Percentiles rank a stretch among this genome's conserved stretches.
Conservation (phyloP, 2,113 vertebrate species). For the Lynx canadensis region DNA sequence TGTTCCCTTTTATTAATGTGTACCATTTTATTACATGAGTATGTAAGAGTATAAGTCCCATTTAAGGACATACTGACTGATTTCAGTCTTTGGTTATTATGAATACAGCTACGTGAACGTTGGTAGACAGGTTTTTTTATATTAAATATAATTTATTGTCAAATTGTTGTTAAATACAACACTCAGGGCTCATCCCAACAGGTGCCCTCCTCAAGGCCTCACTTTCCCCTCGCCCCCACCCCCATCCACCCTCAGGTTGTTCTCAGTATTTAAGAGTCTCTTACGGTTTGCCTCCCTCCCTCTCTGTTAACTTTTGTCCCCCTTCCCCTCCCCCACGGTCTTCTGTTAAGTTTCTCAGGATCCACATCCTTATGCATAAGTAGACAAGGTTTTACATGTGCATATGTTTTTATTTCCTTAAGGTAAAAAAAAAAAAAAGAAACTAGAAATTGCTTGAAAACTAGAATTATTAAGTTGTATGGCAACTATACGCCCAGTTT, state of each 20-base stretch:
- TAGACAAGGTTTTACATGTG: neutral
- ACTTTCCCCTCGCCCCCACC: no score
- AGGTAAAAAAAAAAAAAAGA: neutral
- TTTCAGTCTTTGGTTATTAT: neutral
- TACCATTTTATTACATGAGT: neutral
- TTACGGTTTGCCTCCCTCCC: no score
- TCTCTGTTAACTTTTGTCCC: no score
- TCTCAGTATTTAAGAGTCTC: no score
- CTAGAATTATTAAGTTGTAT: neutral
- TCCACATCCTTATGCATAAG: no score
- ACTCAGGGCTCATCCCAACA: no score
- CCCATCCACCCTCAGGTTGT: no score
- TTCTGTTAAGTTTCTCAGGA: no score
- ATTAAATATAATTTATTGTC: no score
- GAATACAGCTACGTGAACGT: neutral
- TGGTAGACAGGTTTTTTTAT: neutral
- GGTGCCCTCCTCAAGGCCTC: no score
- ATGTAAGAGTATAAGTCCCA: neutral
- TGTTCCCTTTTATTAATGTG: neutral
- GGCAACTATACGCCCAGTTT: neutral
- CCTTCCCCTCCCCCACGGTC: no score
- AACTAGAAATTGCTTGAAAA: neutral
- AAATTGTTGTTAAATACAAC: no score
- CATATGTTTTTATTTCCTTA: neutral
- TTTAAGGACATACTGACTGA: neutral